Evolutionary conservation across 2,113 vertebrate genomes (phyloP), one percentile per base, ranked within the genome.

Genomic region (Periophthalmus modestus): DNA sequence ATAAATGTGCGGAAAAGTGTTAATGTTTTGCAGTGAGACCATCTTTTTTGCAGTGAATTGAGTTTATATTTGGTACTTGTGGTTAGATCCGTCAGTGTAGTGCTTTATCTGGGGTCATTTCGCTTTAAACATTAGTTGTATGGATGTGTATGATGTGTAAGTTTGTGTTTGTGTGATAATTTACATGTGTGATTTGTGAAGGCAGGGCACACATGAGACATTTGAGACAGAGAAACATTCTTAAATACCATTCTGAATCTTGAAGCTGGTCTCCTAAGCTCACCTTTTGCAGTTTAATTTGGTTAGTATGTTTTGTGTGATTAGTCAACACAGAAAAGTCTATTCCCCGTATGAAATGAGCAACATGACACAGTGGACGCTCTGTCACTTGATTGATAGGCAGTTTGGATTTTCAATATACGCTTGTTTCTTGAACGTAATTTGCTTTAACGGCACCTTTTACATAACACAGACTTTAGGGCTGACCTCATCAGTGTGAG

Each of bases 401-500:
- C 23, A 14, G 57, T 59, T 59, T 24, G 21, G 57, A 59, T 14
- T 23, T 24, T 24, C 10, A 24, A 18, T 34, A 15, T 18, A 18
- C 5, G 1, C 14, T 33, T 62, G 59, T 62, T 62, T 34, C 15
- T 34, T 7, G 59, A 34, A 3, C 28, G 23, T 73, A 50, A 85
- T 85, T 73, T 61, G 39, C 62, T 43, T 63, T 34, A 23, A 2
- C 36, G 7, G 52, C 2, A 36, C 46, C 73, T 80, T 43, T 68
- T 68, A 11, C 58, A 24, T 66, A 33, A 59, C 55, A 58, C 16
- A 71, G 73, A 58, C 59, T 43, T 79, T 63, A 57, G 52, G 46
- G 43, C 58, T 69, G 59, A 79, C 72, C 50, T 76, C 66, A 76
- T 52, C 19, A 19, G 50, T 54, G 54, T 68, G 33, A 61, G 72